Conservation (phyloP, 1,140 invertebrate species). For the Trichomalopsis sarcophagae region DNA sequence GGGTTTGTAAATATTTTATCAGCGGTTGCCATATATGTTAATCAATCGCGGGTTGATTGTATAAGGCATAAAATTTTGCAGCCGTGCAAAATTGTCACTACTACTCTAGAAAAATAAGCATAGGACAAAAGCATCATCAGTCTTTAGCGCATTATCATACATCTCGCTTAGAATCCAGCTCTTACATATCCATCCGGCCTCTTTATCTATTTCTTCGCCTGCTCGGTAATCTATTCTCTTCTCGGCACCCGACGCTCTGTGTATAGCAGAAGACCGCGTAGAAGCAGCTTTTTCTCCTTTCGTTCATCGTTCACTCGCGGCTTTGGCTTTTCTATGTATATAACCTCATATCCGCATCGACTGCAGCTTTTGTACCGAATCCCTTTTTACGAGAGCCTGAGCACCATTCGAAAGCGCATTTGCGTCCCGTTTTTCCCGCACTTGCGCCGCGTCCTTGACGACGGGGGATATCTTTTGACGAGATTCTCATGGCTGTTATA, state of each 20-base stretch:
- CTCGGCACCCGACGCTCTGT: background rate
- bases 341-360: background rate
- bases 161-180: background rate
- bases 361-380: background rate
- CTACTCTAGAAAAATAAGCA: background rate
- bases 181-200: constrained; percentile 19
- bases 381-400: background rate
- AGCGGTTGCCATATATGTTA: no score
- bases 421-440: background rate
- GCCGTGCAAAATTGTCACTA: no score
- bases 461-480: background rate
- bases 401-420: constrained; percentile 9
- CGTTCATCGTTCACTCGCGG: constrained; percentile 15
- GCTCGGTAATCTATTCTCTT: constrained; percentile 34
- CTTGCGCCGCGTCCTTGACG: background rate
- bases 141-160: background rate
- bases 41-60: no score
- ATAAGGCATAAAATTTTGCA: no score
- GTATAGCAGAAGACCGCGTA: background rate
- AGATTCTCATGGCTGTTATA: background rate
- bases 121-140: background rate
- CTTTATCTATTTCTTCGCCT: constrained; percentile 34
- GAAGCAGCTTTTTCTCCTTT: constrained; percentile 15
- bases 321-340: background rate
- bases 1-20: no score